Evolutionary conservation across 2,888 invertebrate species (phyloP), one percentile per base, ranked within the genome.

Genomic region (Baronia brevicornis): DNA sequence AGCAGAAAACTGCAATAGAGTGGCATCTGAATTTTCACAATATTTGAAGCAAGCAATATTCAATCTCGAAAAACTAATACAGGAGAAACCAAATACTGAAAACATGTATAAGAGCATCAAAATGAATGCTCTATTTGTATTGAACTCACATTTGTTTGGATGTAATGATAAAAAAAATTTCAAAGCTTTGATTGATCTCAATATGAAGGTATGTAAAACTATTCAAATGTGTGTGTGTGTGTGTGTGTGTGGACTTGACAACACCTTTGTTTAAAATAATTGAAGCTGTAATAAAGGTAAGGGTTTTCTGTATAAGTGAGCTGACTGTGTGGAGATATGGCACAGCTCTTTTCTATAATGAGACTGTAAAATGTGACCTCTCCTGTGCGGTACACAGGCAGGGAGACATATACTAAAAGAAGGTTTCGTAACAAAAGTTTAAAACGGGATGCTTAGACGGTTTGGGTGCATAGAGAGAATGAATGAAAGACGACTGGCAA

Each of bases 111-210:
- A 84, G 63, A 90, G 87, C 79, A 87, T 86, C 13, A 89, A 90
- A 62, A 67, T 90, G 1, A 92, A 92, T 67, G 84, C 88, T 2
- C 79, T 93, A 5, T 87, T 89, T 62, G 90, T 91, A 1, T 75
- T 93, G 10, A 86, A 88, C 38, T 86, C 88, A 39, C 88, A 90
- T 59, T 74, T 94, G 29, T 96, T 94, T 75, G 91, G 94, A 25
- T 86, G 87, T 48, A 85, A 87, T 48, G 95, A 96, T 64, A 92
- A 90, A 56, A 95, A 92, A 67, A 65, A 90, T 23, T 87, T 93
- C 30, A 91, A 90, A 65, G 79, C 87, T 29, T 62, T 95, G 13
- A 80, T 90, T 49, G 96, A 96, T 48, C 65, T 91, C 3, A 91
- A 95, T 65, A 89, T 88, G 59, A 95, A 92, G 86, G 91, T 91